phyloP scores from a whole-genome alignment of 2,113 vertebrate genomes.

The Pollachius pollachius region DNA sequence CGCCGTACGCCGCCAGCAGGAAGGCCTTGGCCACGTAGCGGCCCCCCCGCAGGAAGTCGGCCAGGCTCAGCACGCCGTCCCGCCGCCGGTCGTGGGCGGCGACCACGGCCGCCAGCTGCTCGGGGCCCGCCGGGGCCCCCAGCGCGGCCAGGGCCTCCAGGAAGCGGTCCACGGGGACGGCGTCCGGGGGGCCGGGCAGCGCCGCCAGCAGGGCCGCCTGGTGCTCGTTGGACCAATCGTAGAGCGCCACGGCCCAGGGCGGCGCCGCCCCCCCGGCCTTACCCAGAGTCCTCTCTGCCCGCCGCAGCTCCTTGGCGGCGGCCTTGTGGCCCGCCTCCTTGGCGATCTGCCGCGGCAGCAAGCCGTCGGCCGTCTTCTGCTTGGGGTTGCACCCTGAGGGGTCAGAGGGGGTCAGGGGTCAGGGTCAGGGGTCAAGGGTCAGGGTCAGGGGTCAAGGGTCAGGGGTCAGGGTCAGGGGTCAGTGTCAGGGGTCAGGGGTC shows the following conservation, averaged over 20 bases:
- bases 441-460: too few species aligned
- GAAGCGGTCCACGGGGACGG: conserved; percentile 70
- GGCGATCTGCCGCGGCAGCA: conserved; percentile 78
- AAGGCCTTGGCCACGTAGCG: conserved; percentile 80
- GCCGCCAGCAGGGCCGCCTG: conserved; percentile 67
- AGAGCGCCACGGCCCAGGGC: conserved; percentile 80
- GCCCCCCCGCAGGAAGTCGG: conserved; percentile 86
- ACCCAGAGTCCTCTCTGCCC: conserved; percentile 74
- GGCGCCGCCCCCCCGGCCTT: conserved; percentile 45
- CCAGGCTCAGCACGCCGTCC: conserved; percentile 63
- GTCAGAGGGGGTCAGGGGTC: neutral
- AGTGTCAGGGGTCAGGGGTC: too few species aligned
- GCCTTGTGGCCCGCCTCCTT: conserved; percentile 79
- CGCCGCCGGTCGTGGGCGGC: conserved; percentile 65
- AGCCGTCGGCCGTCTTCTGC: conserved; percentile 76
- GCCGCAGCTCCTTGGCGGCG: conserved; percentile 75
- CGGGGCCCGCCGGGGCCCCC: conserved; percentile 53
- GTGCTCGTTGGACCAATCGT: conserved; percentile 86
- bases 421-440: too few species aligned
- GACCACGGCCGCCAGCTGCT: conserved; percentile 67
- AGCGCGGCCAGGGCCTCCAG: conserved; percentile 66
- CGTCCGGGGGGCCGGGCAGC: conserved; percentile 54
- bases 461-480: conserved; percentile 12
- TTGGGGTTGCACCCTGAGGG: conserved; percentile 87
- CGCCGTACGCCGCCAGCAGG: conserved; percentile 74